These are phyloP conservation scores for Orthonyx spaldingii DNA, from an alignment of 2,113 vertebrate genomes.

Conservation along the genomic window DNA sequence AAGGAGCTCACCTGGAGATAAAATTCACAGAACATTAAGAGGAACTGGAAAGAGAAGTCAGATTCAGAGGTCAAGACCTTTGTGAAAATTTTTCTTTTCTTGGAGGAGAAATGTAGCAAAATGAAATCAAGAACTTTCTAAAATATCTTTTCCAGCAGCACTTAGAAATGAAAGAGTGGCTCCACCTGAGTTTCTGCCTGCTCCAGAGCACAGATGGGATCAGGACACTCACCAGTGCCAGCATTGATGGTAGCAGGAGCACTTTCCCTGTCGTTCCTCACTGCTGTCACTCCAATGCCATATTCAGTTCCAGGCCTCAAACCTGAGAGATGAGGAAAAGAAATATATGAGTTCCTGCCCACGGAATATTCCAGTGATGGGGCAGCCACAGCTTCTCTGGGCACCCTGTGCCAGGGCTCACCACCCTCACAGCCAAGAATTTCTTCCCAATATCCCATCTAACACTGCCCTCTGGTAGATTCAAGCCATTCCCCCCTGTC, in stretches of 20 bases:
- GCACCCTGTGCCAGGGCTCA: too few species aligned
- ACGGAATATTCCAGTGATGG: background rate
- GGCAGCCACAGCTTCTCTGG: too few species aligned
- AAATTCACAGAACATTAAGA: background rate
- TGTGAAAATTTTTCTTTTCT: background rate
- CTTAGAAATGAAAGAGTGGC: background rate
- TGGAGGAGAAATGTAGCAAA: background rate
- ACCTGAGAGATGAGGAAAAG: constrained; percentile 63
- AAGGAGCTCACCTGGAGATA: background rate
- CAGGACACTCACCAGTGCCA: constrained; percentile 83
- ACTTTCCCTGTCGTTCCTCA: constrained; percentile 89
- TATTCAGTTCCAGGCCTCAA: constrained; percentile 93
- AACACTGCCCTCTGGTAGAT: too few species aligned
- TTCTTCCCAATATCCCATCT: too few species aligned
- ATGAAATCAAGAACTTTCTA: background rate
- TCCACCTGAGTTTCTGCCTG: background rate
- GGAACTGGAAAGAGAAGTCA: background rate
- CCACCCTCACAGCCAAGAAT: too few species aligned
- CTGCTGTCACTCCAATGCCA: constrained; percentile 92
- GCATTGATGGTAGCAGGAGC: constrained; percentile 89
- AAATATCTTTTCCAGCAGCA: background rate
- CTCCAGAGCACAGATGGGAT: background rate
- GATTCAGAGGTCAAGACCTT: background rate
- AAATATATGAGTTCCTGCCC: background rate
- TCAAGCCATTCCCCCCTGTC: too few species aligned